A percentile compares a stretch with the other conserved stretches of the same genome.
Conservation (phyloP, 2,888 invertebrate species). For the Scaptomyza flava region DNA sequence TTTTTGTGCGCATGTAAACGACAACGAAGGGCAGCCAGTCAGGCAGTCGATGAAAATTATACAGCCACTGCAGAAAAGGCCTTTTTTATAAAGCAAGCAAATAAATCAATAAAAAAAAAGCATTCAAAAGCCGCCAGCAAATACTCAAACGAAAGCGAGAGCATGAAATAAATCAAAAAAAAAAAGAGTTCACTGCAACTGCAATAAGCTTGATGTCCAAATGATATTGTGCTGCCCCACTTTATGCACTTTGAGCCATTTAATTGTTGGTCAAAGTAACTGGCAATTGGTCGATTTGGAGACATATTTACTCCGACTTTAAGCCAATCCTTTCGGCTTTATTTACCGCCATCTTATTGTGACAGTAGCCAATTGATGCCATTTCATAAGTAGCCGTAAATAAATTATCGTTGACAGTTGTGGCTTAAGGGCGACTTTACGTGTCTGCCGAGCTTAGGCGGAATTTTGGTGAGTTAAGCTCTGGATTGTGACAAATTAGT, state of each 20-base stretch:
- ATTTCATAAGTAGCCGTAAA: constrained; percentile 12
- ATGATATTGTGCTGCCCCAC: not conserved
- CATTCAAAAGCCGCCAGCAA: not conserved
- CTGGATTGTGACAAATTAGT: constrained; percentile 31
- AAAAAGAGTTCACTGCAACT: not conserved
- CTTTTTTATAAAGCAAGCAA: constrained; percentile 40
- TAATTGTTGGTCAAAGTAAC: not conserved
- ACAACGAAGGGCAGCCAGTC: constrained; percentile 23
- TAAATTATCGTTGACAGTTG: constrained; percentile 34
- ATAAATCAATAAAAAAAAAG: constrained; percentile 37
- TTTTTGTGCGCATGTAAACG: constrained; percentile 15
- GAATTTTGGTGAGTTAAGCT: constrained; percentile 8
- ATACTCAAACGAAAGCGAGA: constrained; percentile 24
- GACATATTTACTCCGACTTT: not conserved
- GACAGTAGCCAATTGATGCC: constrained; percentile 11
- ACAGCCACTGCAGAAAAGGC: constrained; percentile 27
- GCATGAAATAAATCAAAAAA: too few relatives aligned
- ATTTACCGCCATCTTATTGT: not conserved
- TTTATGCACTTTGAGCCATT: not conserved
- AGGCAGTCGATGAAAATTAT: constrained; percentile 39
- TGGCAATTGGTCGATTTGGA: not conserved
- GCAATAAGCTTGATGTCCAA: constrained; percentile 1
- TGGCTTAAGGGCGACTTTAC: constrained; percentile 8
- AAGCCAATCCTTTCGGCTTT: not conserved
- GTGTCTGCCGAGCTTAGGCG: constrained; percentile 17